Evolutionary conservation across 92 coral and sea anemone species (phyloP), one percentile per base, ranked within the genome.

Genomic region (Nematostella vectensis): DNA sequence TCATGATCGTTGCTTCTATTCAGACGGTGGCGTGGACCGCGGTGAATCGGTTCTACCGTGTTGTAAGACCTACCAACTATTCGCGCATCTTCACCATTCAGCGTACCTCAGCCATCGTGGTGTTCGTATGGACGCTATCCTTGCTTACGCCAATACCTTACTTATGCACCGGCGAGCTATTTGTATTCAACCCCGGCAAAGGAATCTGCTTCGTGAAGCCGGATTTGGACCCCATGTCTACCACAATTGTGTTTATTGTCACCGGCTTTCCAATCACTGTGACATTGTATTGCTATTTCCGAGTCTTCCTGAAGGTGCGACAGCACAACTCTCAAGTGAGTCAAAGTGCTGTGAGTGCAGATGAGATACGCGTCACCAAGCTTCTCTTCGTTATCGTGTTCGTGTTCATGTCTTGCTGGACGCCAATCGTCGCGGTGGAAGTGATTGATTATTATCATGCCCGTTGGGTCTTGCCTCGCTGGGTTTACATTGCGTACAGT

Each of bases 11-110:
- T 36, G 75, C 88, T 2, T 80, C 88, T 2, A 69, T 54, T 11
- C 81, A 74, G 45, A 80, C 88, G 3, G 33, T 74, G 18, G 70
- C 73, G 18, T 37, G 60, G 37, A 80, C 62, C 60, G 81, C 88
- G 27, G 58, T 69, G 21, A 80, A 80, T 33, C 19, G 88, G 20
- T 80, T 52, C 54, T 62, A 47, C 25, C 59, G 87, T 0, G 62
- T 80, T 4, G 81, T 80, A 12, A 68, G 47, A 26, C 55, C 79
- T 31, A 16, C 61, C 16, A 58, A 58, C 19, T 78, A 78, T 37
- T 42, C 55, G 10, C 44, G 63, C 0, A 59, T 59, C 45, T 80
- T 74, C 48, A 74, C 68, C 18, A 58, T 11, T 1, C 51, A 50
- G 44, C 52, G 69, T 15, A 59, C 75, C 11, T 19, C 45, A 10